phyloP scores from a whole-genome alignment of 2,797 vertebrate genomes.

The Pterois miles region DNA sequence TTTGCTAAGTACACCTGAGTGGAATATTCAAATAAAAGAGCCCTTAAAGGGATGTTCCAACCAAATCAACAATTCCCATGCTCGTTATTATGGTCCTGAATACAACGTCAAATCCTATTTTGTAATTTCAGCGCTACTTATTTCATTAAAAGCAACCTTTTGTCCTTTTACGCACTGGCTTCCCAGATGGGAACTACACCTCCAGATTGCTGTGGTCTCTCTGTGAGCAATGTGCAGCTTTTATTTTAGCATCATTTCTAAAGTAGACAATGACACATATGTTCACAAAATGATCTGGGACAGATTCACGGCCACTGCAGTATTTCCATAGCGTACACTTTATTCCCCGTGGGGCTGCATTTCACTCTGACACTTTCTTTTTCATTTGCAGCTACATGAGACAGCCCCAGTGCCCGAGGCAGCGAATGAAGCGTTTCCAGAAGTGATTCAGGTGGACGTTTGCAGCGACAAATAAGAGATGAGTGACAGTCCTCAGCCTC shows the following conservation, averaged over 20 bases:
- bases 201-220: not conserved
- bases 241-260: not conserved
- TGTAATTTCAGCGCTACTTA: not conserved
- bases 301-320: not conserved
- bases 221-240: not conserved
- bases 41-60: not conserved
- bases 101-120: not conserved
- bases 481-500: not conserved
- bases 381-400: slow-evolving; percentile 30
- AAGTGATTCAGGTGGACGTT: not conserved
- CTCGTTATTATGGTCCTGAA: not conserved
- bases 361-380: slow-evolving; percentile 3
- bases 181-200: not conserved
- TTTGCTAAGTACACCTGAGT: not conserved
- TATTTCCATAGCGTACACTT: slow-evolving; percentile 1
- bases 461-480: not conserved
- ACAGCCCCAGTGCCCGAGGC: not conserved
- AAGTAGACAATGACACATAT: not conserved
- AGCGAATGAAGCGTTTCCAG: slow-evolving; percentile 8
- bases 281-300: slow-evolving; percentile 4
- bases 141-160: not conserved
- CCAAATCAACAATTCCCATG: not conserved
- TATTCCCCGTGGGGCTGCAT: not conserved
- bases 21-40: not conserved
- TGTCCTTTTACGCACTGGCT: not conserved